Base-by-base conservation (phyloP, 2,888 invertebrate genomes). In the Drosophila merina region DNA sequence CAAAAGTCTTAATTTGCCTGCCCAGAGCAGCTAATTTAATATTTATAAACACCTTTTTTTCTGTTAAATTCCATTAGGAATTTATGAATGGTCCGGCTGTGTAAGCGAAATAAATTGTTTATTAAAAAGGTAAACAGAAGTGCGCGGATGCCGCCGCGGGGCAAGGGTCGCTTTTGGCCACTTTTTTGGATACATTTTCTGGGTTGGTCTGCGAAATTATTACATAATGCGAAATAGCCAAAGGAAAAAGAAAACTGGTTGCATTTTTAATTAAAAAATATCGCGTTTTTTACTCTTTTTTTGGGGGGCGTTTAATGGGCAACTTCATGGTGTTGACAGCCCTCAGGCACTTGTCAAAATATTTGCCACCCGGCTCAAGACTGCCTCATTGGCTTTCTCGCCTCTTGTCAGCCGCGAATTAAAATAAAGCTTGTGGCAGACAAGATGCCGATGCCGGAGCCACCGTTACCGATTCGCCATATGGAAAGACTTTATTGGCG, bases 261-360 rank as follows among this genome's bases (percentile, higher is more conserved):
- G 67, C 45, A 77, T 63, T 79, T 72, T 85, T 67, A 79, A 80
- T 86, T 83, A 75, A 72, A 60, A 66, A 58, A 66, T 26, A 59
- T 58, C 64, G 49, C 58, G 55, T 42, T 69, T 52, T 49, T 63
- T 56, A 45, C 47, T n/a, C 47, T 51, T 50, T 50, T 47, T 71
- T 60, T 36, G 1, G 77, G 72, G 80, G 84, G 86, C 73, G 86
- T 72, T 59, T 48, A 75, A 68, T 57, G 56, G 28, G 33, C 40
- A 44, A 45, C 25, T 56, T 36, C 8, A 58, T 45, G 44, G 68
- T 70, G 83, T 77, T 87, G 83, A 84, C 86, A 83, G 88, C 66
- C 79, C 78, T 57, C 58, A 75, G 83, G 73, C 88, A 87, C 88
- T 86, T 88, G 83, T 88, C 83, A 88, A 70, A 84, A 79, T 76